A percentile compares a stretch with the other conserved stretches of the same genome.
Conservation (phyloP, 2,888 invertebrate species). For the Ormyrus rosae region DNA sequence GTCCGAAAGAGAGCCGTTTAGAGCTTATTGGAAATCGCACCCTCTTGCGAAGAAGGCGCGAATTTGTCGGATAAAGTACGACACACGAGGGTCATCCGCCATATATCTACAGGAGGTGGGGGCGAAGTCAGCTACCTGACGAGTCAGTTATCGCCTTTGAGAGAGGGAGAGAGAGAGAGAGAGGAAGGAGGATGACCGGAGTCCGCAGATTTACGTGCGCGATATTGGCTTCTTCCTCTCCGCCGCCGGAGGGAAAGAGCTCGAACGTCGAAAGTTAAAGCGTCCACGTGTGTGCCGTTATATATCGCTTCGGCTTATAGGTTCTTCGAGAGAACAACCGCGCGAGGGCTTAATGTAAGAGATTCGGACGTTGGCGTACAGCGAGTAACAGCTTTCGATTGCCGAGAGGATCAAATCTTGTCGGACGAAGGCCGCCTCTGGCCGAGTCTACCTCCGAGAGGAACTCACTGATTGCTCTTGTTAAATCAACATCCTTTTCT, state of each 20-base stretch:
- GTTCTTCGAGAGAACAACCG: slow-evolving; percentile 38
- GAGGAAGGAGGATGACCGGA: slow-evolving; percentile 33
- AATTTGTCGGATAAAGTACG: slow-evolving; percentile 53
- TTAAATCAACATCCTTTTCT: slow-evolving; percentile 51
- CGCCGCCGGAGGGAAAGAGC: slow-evolving; percentile 2
- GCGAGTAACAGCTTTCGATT: slow-evolving; percentile 44
- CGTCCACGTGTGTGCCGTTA: background rate
- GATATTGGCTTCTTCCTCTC: slow-evolving; percentile 44
- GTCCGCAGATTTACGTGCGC: slow-evolving; percentile 53
- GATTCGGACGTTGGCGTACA: slow-evolving; percentile 1
- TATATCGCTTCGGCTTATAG: slow-evolving; percentile 47
- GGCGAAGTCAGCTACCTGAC: slow-evolving; percentile 37
- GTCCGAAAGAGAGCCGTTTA: slow-evolving; percentile 23
- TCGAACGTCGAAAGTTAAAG: background rate
- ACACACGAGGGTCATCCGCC: background rate
- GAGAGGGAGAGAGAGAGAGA: background rate
- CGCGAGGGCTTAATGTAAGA: background rate
- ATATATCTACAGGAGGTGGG: background rate
- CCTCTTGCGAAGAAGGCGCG: background rate
- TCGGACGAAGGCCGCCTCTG: background rate
- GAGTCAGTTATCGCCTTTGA: slow-evolving; percentile 48
- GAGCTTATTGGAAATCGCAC: slow-evolving; percentile 30
- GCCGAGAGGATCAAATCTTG: slow-evolving; percentile 26
- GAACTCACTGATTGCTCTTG: slow-evolving; percentile 46
- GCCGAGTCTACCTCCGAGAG: background rate